These are phyloP conservation scores for Archilochus colubris DNA, from an alignment of 2,113 vertebrate species.

Conservation along the genomic window DNA sequence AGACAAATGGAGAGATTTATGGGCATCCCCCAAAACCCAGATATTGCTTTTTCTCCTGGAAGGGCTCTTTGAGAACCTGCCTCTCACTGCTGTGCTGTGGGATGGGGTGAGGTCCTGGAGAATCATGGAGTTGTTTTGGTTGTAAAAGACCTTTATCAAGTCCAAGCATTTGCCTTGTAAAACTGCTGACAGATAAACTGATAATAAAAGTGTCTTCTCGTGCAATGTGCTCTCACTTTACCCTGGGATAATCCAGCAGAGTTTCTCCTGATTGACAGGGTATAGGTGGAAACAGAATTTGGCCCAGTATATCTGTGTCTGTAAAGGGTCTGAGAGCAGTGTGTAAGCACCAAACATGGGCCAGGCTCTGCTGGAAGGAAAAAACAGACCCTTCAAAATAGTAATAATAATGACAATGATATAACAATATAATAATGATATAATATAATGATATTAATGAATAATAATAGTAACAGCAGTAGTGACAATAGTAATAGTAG, in stretches of 20 bases:
- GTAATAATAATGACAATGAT: too few relatives aligned
- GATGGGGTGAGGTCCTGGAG: neutral
- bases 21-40: neutral
- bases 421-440: too few relatives aligned
- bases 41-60: neutral
- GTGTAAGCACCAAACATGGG: neutral
- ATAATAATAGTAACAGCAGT: too few relatives aligned
- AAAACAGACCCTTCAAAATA: neutral
- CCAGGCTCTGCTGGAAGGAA: neutral
- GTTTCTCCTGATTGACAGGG: neutral
- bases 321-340: neutral
- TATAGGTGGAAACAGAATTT: neutral
- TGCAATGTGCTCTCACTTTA: neutral
- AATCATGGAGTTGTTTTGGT: too few relatives aligned
- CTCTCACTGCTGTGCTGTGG: neutral
- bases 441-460: too few relatives aligned
- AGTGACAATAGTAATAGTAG: too few relatives aligned
- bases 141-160: too few relatives aligned
- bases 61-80: neutral
- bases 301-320: accelerated
- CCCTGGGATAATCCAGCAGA: neutral
- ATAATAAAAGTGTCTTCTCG: neutral
- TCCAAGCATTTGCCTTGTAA: neutral
- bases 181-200: accelerated
- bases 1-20: neutral